Conservation (phyloP, 2,797 vertebrate genomes). For the Heterohyrax brucei region DNA sequence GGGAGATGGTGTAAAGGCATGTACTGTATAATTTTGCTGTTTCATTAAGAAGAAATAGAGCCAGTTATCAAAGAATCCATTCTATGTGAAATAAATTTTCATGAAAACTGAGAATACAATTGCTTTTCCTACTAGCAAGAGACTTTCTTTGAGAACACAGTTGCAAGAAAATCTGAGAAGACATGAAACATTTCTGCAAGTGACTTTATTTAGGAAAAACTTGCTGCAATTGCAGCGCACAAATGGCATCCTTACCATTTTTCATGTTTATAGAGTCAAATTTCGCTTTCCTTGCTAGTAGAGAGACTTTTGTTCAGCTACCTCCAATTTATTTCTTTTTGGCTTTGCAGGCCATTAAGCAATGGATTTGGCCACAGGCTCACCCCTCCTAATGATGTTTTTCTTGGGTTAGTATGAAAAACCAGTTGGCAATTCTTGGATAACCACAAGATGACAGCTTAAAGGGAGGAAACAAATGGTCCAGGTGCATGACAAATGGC, state of each 20-base stretch:
- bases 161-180: neutral
- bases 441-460: constrained; percentile 70
- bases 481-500: constrained; percentile 72
- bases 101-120: neutral
- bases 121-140: neutral
- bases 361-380: constrained; percentile 71
- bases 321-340: constrained; percentile 76
- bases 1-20: neutral
- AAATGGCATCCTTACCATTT: neutral
- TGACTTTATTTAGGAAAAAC: constrained; percentile 11
- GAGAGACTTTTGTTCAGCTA: constrained; percentile 28
- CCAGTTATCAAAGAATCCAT: neutral
- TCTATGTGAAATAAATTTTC: constrained; percentile 13
- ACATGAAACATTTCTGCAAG: neutral
- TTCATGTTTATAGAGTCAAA: neutral
- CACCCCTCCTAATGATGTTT: constrained; percentile 81
- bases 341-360: constrained; percentile 77
- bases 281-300: constrained; percentile 59
- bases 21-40: neutral
- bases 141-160: neutral
- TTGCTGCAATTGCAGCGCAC: neutral
- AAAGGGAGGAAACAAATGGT: constrained; percentile 9
- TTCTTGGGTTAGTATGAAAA: constrained; percentile 80
- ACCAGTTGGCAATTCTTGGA: constrained; percentile 49
- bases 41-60: constrained; percentile 10